Evolutionary conservation across 2,113 vertebrate genomes (phyloP).

Genomic region (Ictalurus furcatus): DNA sequence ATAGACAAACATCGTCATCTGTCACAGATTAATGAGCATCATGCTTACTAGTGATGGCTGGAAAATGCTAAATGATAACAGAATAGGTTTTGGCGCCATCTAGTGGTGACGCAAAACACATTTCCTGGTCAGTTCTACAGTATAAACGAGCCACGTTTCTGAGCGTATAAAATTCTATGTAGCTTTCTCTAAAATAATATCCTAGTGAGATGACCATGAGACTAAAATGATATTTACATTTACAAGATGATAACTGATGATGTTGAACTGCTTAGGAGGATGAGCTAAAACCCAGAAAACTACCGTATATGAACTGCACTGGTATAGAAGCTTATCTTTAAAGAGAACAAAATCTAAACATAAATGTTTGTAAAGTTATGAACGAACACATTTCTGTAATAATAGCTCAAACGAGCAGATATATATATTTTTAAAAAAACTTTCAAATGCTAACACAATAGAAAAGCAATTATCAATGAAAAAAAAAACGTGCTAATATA

Average conservation of each 20-base stretch:
- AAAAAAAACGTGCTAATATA: neutral
- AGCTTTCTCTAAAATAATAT: neutral
- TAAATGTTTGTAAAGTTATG: neutral
- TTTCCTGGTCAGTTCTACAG: neutral
- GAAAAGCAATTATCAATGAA: neutral
- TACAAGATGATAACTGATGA: neutral
- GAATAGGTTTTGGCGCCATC: slow-evolving; percentile 41
- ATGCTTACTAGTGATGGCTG: neutral
- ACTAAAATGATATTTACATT: neutral
- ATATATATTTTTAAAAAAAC: neutral
- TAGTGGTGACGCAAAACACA: slow-evolving; percentile 38
- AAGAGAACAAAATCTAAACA: neutral
- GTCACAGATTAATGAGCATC: neutral
- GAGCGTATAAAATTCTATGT: neutral
- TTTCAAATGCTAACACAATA: neutral
- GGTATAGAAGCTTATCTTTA: neutral
- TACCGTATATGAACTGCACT: neutral
- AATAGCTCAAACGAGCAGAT: neutral
- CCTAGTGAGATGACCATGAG: neutral
- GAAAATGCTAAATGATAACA: neutral
- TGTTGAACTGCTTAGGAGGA: neutral
- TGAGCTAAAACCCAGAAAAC: too few species aligned
- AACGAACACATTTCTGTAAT: neutral
- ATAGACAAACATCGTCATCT: neutral
- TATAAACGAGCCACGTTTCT: neutral